These are phyloP conservation scores for Idaea aversata DNA, from an alignment of 2,888 invertebrate genomes.

Conservation along the genomic window DNA sequence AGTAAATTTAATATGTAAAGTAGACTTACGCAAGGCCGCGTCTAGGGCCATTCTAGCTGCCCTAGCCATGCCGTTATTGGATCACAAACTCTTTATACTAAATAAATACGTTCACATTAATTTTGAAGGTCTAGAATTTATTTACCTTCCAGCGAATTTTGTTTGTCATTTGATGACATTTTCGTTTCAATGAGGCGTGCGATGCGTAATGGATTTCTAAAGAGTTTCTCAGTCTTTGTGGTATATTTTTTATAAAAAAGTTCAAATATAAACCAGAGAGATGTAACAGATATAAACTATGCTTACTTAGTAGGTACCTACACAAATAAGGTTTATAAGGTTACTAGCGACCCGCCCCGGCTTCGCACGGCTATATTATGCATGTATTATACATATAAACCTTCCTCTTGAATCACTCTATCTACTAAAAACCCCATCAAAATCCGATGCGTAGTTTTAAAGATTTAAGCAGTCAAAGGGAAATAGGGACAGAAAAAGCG, in stretches of 20 bases:
- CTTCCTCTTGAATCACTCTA: no score
- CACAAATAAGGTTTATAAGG: no score
- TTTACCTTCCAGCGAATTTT: conserved; percentile 11
- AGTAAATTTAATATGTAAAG: conserved; percentile 8
- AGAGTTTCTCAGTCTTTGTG: background rate
- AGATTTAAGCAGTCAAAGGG: no score
- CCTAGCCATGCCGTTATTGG: conserved; percentile 45
- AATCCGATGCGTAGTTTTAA: no score
- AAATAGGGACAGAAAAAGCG: no score
- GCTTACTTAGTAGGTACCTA: no score
- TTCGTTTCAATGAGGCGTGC: background rate
- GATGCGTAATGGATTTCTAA: background rate
- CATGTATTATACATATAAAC: no score
- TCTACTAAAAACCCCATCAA: no score
- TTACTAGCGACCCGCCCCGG: no score
- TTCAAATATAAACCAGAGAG: no score
- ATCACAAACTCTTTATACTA: background rate
- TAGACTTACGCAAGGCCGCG: conserved; percentile 20
- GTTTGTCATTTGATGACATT: conserved; percentile 3
- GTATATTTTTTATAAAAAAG: background rate
- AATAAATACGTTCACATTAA: background rate
- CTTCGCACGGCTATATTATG: no score
- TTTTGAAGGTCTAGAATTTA: background rate
- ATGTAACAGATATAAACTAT: no score
- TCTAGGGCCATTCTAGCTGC: conserved; percentile 25